Conservation (phyloP, 2,888 invertebrate genomes). For the Pyrgus malvae region DNA sequence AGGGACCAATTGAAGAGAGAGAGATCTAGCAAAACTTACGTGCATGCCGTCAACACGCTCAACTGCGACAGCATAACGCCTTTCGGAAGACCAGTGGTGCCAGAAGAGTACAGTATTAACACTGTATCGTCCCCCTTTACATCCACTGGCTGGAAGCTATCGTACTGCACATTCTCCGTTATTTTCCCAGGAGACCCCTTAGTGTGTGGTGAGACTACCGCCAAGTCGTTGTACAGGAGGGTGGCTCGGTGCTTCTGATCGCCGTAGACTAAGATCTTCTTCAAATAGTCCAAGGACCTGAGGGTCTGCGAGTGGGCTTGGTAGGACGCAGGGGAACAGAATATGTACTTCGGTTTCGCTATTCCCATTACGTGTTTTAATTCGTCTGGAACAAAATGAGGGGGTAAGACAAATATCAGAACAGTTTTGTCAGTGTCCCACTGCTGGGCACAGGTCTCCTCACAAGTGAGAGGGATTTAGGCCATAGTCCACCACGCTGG, state of each 20-base stretch:
- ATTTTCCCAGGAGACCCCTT: background rate
- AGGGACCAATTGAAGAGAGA: too few relatives aligned
- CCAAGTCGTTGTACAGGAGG: slow-evolving; percentile 47
- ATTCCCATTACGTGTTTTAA: slow-evolving; percentile 52
- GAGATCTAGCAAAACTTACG: slow-evolving; percentile 47
- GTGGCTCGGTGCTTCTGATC: slow-evolving; percentile 37
- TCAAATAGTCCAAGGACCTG: slow-evolving; percentile 38
- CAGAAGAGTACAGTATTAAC: slow-evolving; percentile 84
- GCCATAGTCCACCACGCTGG: too few relatives aligned
- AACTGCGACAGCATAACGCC: slow-evolving; percentile 84
- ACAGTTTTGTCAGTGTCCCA: too few relatives aligned
- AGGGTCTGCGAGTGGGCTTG: slow-evolving; percentile 44
- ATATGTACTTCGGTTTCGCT: slow-evolving; percentile 55
- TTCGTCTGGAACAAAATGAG: slow-evolving; percentile 48
- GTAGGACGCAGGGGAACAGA: slow-evolving; percentile 52
- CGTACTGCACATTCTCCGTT: slow-evolving; percentile 36
- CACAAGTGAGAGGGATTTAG: too few relatives aligned
- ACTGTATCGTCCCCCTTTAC: slow-evolving; percentile 56
- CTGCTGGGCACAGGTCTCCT: too few relatives aligned
- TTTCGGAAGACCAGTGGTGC: slow-evolving; percentile 86
- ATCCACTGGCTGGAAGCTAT: slow-evolving; percentile 45
- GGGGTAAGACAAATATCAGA: too few relatives aligned
- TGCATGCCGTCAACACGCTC: slow-evolving; percentile 38
- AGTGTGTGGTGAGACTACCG: slow-evolving; percentile 27
- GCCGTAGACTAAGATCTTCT: slow-evolving; percentile 53